A percentile compares a stretch with the other conserved stretches of the same genome.
Conservation (phyloP, 2,113 vertebrate genomes). For the Orcinus orca region DNA sequence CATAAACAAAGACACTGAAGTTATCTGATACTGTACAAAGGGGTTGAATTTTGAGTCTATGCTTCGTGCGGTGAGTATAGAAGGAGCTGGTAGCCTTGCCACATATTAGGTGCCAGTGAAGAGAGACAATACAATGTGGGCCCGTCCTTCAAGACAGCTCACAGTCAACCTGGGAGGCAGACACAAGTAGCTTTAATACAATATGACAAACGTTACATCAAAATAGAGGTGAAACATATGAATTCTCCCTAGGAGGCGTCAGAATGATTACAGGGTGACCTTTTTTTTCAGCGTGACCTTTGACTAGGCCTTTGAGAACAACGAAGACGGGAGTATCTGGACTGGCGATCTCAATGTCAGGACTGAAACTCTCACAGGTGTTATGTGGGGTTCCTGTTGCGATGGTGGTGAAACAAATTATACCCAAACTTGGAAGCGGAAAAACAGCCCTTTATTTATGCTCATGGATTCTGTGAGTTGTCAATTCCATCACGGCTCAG, state of each 20-base stretch:
- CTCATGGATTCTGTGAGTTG: neutral
- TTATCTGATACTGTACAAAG: neutral
- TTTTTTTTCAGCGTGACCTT: neutral
- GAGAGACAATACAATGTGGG: neutral
- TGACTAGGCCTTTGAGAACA: neutral
- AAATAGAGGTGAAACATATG: neutral
- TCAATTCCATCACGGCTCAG: neutral
- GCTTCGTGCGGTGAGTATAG: neutral
- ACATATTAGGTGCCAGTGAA: neutral
- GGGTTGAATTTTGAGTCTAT: neutral
- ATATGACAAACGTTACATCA: neutral
- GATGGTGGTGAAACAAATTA: neutral
- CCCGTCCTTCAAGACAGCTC: neutral
- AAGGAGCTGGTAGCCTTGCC: neutral
- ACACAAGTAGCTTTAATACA: neutral
- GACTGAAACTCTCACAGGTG: neutral
- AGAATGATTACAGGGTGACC: neutral
- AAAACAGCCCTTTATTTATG: neutral
- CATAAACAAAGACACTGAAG: neutral
- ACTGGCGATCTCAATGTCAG: neutral
- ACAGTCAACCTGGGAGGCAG: neutral
- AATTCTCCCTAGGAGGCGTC: neutral
- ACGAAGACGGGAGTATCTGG: neutral
- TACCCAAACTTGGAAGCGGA: neutral
- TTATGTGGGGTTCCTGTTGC: neutral